Conservation (phyloP, 2,888 invertebrate genomes). For the Slavum lentiscoides region DNA sequence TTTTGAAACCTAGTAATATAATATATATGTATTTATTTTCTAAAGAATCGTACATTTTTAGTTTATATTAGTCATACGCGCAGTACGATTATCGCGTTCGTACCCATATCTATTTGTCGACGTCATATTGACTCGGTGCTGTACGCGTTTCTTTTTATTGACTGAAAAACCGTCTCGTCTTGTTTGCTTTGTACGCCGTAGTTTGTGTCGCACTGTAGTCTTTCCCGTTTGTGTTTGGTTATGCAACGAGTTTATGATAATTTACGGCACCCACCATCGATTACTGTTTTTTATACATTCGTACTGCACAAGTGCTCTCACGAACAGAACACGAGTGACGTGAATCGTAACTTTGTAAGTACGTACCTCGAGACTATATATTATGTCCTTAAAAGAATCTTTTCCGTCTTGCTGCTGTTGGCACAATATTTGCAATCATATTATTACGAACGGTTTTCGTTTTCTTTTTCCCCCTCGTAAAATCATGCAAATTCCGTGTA, state of each 20-base stretch:
- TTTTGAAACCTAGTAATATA: no score
- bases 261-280: constrained; percentile 25
- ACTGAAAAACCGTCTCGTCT: background rate
- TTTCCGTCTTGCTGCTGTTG: constrained; percentile 1
- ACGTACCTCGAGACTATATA: background rate
- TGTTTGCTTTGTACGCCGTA: background rate
- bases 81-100: no score
- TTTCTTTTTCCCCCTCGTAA: constrained; percentile 20
- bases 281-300: constrained; percentile 2
- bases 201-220: background rate
- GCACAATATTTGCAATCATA: background rate
- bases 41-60: no score
- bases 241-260: constrained; percentile 32
- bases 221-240: constrained; percentile 1
- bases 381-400: constrained; percentile 13
- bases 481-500: constrained; percentile 4
- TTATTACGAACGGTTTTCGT: constrained; percentile 16
- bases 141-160: background rate
- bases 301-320: background rate
- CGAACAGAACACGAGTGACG: constrained; percentile 22
- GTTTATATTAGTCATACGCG: no score
- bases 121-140: background rate
- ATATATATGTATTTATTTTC: no score
- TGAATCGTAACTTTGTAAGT: background rate
- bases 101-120: no score